These are phyloP conservation scores for Smittia aterrima DNA, from an alignment of 2,888 invertebrate species.

Conservation along the genomic window DNA sequence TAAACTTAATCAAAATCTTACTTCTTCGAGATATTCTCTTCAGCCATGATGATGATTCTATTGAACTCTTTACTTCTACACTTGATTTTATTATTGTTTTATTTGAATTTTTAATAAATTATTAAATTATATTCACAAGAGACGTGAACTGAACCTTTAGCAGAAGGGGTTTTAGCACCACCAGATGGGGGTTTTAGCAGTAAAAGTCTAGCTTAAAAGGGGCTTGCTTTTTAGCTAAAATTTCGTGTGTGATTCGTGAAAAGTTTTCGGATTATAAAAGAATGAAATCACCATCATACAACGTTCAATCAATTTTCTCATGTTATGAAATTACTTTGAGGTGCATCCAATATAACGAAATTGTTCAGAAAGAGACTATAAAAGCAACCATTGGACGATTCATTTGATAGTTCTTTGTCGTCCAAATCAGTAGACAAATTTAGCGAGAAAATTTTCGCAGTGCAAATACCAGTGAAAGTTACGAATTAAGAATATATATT, in stretches of 20 bases:
- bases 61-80: neutral
- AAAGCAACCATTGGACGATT: neutral
- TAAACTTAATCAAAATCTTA: neutral
- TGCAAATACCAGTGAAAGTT: too few species aligned
- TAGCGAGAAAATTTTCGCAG: neutral
- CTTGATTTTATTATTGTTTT: neutral
- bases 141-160: too few species aligned
- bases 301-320: neutral
- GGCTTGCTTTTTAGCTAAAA: too few species aligned
- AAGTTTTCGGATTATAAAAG: too few species aligned
- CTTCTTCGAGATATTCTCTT: constrained; percentile 37
- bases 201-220: too few species aligned
- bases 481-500: too few species aligned
- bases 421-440: neutral
- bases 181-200: too few species aligned
- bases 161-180: too few species aligned
- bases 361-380: constrained; percentile 35
- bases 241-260: too few species aligned
- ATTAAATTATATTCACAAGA: too few species aligned
- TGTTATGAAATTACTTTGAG: constrained; percentile 28
- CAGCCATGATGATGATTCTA: constrained; percentile 6
- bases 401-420: constrained; percentile 22
- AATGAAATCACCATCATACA: neutral
- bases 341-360: neutral
- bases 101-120: neutral